Evolutionary conservation across 1,140 invertebrate species (phyloP).

Genomic region (Hesperophylax magnus): DNA sequence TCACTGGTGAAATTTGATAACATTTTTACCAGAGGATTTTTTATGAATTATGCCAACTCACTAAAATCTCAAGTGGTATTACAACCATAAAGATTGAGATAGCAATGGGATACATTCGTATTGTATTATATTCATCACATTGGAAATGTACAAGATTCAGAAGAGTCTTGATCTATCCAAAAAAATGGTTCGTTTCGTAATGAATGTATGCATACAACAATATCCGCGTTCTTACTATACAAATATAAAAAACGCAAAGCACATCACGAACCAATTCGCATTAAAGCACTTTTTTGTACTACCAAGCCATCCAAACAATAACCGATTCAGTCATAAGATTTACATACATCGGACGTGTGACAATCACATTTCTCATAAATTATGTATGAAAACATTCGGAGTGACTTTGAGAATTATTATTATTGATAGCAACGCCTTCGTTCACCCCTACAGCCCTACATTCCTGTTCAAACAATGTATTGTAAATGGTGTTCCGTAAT

Average conservation of each 20-base stretch:
- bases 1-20: too few relatives aligned
- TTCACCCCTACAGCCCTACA: conserved; percentile 34
- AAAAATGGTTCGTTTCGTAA: too few relatives aligned
- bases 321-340: conserved; percentile 51
- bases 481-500: neutral
- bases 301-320: conserved; percentile 40
- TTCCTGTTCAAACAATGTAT: conserved; percentile 21
- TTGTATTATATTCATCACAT: too few relatives aligned
- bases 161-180: too few relatives aligned
- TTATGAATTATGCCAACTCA: too few relatives aligned
- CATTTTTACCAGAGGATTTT: too few relatives aligned
- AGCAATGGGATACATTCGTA: too few relatives aligned
- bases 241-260: too few relatives aligned
- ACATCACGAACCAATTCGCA: conserved; percentile 28
- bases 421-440: conserved; percentile 35
- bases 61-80: too few relatives aligned
- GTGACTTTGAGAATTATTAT: conserved; percentile 27
- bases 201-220: neutral
- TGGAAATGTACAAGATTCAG: too few relatives aligned
- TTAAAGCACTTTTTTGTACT: conserved; percentile 39
- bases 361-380: conserved; percentile 56
- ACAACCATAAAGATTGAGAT: too few relatives aligned
- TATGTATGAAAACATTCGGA: conserved; percentile 42
- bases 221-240: neutral
- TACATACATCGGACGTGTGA: conserved; percentile 55